phyloP scores from a whole-genome alignment of 2,113 vertebrate genomes.

The Ammodytes dubius region DNA sequence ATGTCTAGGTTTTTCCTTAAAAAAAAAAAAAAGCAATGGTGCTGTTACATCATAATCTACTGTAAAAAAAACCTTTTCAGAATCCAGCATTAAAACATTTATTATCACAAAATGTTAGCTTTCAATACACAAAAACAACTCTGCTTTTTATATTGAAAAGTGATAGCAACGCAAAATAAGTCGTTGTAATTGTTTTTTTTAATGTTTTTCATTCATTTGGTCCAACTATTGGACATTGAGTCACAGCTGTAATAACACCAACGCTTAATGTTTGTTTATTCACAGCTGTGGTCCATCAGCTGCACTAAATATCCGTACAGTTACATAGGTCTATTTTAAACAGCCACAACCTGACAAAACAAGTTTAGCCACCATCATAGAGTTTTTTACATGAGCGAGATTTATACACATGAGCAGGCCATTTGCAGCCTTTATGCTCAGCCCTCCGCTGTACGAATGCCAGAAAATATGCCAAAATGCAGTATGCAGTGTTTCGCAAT shows the following conservation, averaged over 20 bases:
- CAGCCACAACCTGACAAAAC: slow-evolving; percentile 20
- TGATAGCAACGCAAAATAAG: neutral
- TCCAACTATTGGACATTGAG: slow-evolving; percentile 6
- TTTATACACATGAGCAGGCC: neutral
- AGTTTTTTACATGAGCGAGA: neutral
- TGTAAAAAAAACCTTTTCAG: neutral
- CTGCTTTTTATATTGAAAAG: neutral
- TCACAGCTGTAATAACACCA: slow-evolving; percentile 59
- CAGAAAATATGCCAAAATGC: too few species aligned
- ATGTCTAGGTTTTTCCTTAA: neutral
- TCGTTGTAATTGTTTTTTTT: neutral
- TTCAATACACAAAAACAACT: neutral
- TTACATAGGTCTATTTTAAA: neutral
- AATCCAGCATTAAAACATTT: neutral
- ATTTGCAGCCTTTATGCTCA: neutral
- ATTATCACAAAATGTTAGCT: neutral
- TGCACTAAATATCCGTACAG: slow-evolving; percentile 15
- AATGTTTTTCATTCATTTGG: slow-evolving; percentile 10
- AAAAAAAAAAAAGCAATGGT: neutral
- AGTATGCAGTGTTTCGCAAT: too few species aligned
- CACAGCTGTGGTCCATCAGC: slow-evolving; percentile 47
- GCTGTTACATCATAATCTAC: neutral
- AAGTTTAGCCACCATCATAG: neutral
- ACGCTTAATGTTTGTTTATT: slow-evolving; percentile 54
- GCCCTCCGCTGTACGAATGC: neutral